These are phyloP conservation scores for Laticauda laticaudata DNA, from an alignment of 2,113 vertebrate species.

Conservation along the genomic window DNA sequence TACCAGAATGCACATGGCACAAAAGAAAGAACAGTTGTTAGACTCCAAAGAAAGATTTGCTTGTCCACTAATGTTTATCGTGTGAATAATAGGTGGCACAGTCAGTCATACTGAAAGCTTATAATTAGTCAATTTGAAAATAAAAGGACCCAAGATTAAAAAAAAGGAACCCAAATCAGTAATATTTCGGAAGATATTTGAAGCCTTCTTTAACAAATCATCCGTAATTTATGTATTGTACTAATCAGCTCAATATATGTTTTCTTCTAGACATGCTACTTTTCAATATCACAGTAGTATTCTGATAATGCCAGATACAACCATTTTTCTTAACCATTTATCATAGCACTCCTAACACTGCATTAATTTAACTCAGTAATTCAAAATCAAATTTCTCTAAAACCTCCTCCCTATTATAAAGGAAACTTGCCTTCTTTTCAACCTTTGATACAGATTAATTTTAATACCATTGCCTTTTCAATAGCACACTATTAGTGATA, in stretches of 20 bases:
- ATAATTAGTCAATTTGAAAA: constrained; percentile 31
- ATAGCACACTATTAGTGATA: background rate
- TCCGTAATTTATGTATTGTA: background rate
- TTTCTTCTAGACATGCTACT: background rate
- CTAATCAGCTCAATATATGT: background rate
- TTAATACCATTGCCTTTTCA: background rate
- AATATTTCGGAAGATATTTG: background rate
- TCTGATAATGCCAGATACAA: background rate
- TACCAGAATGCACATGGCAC: constrained; percentile 43
- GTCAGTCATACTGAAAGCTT: constrained; percentile 42
- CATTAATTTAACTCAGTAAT: background rate
- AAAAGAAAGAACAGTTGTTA: constrained; percentile 15
- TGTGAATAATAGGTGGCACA: constrained; percentile 42
- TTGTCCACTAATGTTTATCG: constrained; percentile 48
- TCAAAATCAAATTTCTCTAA: background rate
- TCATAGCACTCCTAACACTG: background rate
- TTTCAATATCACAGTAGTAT: background rate
- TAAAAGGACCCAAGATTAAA: constrained; percentile 6
- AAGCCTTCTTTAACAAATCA: accelerated
- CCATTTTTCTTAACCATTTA: background rate
- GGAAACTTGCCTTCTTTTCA: background rate
- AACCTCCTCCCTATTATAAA: background rate
- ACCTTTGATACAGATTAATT: background rate
- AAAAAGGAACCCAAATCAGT: background rate
- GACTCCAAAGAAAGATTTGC: constrained; percentile 54